Conservation (phyloP, 2,888 invertebrate genomes). For the Nomada ferruginata region DNA sequence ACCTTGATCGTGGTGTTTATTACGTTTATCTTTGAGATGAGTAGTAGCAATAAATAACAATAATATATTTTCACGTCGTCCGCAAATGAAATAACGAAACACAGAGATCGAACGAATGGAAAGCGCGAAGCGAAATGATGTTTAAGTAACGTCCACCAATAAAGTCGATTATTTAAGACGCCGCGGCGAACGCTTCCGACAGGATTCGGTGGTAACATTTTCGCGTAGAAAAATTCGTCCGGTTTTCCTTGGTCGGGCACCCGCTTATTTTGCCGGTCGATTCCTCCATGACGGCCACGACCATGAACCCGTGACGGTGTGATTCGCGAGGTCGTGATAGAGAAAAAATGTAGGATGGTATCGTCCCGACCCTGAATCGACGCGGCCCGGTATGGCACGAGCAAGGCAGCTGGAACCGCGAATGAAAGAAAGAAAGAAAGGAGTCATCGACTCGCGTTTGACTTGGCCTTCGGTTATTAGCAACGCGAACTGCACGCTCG, state of each 20-base stretch:
- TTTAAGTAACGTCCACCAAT: not conserved
- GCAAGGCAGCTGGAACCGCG: conserved; percentile 53
- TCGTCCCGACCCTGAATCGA: conserved; percentile 67
- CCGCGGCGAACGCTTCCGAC: conserved; percentile 15
- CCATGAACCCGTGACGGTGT: conserved; percentile 59
- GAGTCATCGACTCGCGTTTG: conserved; percentile 77
- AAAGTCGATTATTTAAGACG: conserved; percentile 8
- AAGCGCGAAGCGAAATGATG: too few species aligned
- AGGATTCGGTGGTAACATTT: not conserved
- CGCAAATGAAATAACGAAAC: not conserved
- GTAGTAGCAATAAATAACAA: too few species aligned
- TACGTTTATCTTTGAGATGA: too few species aligned
- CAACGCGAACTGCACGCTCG: conserved; percentile 63
- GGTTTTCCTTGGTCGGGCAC: conserved; percentile 59
- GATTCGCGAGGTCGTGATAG: conserved; percentile 47
- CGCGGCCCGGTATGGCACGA: conserved; percentile 51
- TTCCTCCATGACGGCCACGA: conserved; percentile 30
- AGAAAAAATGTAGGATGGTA: conserved; percentile 56
- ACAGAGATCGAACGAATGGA: not conserved
- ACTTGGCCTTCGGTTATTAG: conserved; percentile 79
- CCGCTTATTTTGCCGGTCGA: conserved; percentile 41
- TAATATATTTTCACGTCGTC: too few species aligned
- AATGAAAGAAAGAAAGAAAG: conserved; percentile 57
- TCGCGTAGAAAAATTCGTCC: conserved; percentile 14
- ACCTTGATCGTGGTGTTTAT: too few species aligned